Evolutionary conservation across 2,888 invertebrate genomes (phyloP).

Genomic region (Carabus problematicus): DNA sequence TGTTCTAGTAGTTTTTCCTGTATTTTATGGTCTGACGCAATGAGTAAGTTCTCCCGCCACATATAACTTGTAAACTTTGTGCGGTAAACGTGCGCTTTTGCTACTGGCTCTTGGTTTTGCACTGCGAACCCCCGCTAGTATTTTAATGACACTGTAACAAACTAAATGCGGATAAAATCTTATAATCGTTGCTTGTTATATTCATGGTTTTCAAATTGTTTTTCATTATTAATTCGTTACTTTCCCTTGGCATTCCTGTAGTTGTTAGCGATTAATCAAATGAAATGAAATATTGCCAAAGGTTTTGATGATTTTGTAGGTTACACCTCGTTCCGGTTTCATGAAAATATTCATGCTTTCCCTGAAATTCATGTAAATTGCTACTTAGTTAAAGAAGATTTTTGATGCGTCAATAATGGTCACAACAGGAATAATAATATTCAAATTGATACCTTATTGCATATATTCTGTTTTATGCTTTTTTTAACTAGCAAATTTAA

Average conservation of each 20-base stretch:
- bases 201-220: too few relatives aligned
- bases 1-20: conserved; percentile 9
- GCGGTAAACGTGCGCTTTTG: conserved; percentile 13
- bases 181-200: too few relatives aligned
- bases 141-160: too few relatives aligned
- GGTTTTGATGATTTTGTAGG: too few relatives aligned
- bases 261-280: too few relatives aligned
- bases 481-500: conserved; percentile 39
- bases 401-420: conserved; percentile 36
- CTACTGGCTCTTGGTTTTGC: not conserved
- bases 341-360: conserved; percentile 36
- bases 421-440: conserved; percentile 33
- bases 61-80: conserved; percentile 36
- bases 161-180: too few relatives aligned
- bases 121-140: too few relatives aligned
- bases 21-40: conserved; percentile 12
- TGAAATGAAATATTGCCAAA: too few relatives aligned
- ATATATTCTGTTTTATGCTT: conserved; percentile 33
- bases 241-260: too few relatives aligned
- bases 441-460: conserved; percentile 37
- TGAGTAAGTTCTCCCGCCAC: conserved; percentile 17
- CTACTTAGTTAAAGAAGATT: conserved; percentile 23
- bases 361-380: conserved; percentile 37
- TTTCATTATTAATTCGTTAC: too few relatives aligned
- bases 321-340: conserved; percentile 1